These are phyloP conservation scores for Ecdyonurus torrentis DNA, from an alignment of 2,888 invertebrate genomes.

Conservation along the genomic window DNA sequence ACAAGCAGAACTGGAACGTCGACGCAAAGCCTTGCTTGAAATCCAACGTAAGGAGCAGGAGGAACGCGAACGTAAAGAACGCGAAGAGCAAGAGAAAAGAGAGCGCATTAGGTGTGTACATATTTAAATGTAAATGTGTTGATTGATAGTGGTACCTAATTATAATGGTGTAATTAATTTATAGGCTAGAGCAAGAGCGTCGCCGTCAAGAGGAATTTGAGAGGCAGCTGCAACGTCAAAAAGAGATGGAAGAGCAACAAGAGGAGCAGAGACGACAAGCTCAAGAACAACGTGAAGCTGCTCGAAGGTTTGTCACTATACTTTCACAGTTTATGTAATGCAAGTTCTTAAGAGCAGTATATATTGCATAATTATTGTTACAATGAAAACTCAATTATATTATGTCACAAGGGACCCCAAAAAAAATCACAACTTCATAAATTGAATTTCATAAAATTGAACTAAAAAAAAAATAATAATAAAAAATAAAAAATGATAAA, in stretches of 20 bases:
- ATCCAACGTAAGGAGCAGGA: slow-evolving; percentile 81
- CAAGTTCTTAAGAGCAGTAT: too few relatives aligned
- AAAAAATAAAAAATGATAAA: too few relatives aligned
- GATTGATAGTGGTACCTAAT: too few relatives aligned
- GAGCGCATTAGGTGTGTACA: slow-evolving; percentile 56
- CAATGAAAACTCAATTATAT: too few relatives aligned
- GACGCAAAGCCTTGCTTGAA: slow-evolving; percentile 76
- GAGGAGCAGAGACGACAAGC: slow-evolving; percentile 65
- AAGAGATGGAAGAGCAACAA: slow-evolving; percentile 52
- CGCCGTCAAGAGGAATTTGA: slow-evolving; percentile 79
- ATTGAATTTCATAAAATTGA: too few relatives aligned
- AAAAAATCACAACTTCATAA: too few relatives aligned
- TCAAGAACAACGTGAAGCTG: slow-evolving; percentile 62
- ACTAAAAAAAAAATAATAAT: too few relatives aligned
- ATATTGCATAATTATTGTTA: too few relatives aligned
- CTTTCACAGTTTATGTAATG: too few relatives aligned
- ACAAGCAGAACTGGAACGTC: slow-evolving; percentile 86
- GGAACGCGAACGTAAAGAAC: slow-evolving; percentile 81
- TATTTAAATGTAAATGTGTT: too few relatives aligned
- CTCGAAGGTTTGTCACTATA: slow-evolving; percentile 50
- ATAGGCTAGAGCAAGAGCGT: slow-evolving; percentile 44
- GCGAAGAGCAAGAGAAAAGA: slow-evolving; percentile 74
- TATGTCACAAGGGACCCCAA: too few relatives aligned
- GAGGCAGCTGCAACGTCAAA: slow-evolving; percentile 58
- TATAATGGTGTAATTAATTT: slow-evolving; percentile 5